Evolutionary conservation across 2,797 vertebrate genomes (phyloP), one percentile per base, ranked within the genome.

Genomic region (Amblyopsis hoosieri): DNA sequence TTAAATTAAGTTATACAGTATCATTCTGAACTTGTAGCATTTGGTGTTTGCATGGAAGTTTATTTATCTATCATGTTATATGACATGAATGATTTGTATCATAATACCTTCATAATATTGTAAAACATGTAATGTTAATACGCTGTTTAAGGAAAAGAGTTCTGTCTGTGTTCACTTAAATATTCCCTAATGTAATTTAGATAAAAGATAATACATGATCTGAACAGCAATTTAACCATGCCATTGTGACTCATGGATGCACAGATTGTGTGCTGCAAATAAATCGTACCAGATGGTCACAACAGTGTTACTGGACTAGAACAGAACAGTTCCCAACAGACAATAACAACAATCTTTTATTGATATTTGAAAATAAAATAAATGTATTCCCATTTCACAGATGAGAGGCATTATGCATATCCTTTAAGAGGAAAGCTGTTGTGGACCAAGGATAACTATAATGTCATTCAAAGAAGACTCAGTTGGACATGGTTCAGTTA

Each of bases 391-490:
- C 57, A 19, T 53, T 45, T 54, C 45, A 42, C 47, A 49, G 17
- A 37, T 69, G 49, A 63, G 11, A 49, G 11, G 33, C 48, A 54
- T 52, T 47, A 55, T 29, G 14, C 33, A 33, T 29, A 29, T 53
- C 50, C 52, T 1, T 53, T 51, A 63, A 45, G 54, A 49, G 14
- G 60, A 29, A 52, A 62, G 17, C 23, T 45, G 29, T 15, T 57
- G 54, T 53, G 61, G 45, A 57, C 23, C 29, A 17, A 57, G 37
- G 29, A 58, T 45, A 14, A 48, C 50, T 31, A 48, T 19, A 53
- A 75, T 64, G 62, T 75, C 73, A 33, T 54, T 64, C 50, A 60
- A 49, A 60, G 69, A 57, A 29, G 31, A 31, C 55, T 17, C 66
- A 33, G 33, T 15, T 45, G 57, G 42, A 64, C 57, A 70, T 52